Conservation (phyloP, 2,888 invertebrate species). For the Ennomos fuscantarius region DNA sequence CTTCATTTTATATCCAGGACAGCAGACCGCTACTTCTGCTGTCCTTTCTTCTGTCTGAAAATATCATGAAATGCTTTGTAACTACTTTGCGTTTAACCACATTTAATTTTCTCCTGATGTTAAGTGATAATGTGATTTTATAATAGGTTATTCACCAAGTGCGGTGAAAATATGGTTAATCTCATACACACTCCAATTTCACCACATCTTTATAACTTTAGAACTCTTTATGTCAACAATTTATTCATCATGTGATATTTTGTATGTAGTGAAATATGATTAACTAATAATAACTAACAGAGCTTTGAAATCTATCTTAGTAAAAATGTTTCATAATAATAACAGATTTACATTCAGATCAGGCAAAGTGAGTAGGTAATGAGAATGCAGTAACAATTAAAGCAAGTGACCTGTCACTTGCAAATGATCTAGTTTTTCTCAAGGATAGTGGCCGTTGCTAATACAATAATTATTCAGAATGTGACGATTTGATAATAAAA, state of each 20-base stretch:
- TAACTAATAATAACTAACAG: too few relatives aligned
- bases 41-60: conserved; percentile 88
- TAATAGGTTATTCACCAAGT: too few relatives aligned
- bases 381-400: conserved; percentile 44
- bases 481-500: conserved; percentile 29
- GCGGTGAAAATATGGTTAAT: too few relatives aligned
- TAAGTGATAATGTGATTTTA: too few relatives aligned
- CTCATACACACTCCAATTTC: too few relatives aligned
- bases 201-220: too few relatives aligned
- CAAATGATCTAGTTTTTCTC: conserved; percentile 56
- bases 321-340: neutral
- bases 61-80: neutral
- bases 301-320: too few relatives aligned
- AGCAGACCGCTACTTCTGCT: conserved; percentile 89
- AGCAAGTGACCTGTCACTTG: conserved; percentile 45
- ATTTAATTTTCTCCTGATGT: too few relatives aligned
- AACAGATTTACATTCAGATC: conserved; percentile 16
- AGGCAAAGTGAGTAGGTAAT: conserved; percentile 12
- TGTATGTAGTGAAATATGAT: too few relatives aligned
- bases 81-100: too few relatives aligned
- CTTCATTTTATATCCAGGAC: conserved; percentile 89
- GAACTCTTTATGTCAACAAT: too few relatives aligned
- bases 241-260: too few relatives aligned
- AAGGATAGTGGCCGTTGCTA: conserved; percentile 45
- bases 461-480: conserved; percentile 30